These are phyloP conservation scores for Cyrtodaria siliqua DNA, from an alignment of 2,888 invertebrate species.

Conservation along the genomic window DNA sequence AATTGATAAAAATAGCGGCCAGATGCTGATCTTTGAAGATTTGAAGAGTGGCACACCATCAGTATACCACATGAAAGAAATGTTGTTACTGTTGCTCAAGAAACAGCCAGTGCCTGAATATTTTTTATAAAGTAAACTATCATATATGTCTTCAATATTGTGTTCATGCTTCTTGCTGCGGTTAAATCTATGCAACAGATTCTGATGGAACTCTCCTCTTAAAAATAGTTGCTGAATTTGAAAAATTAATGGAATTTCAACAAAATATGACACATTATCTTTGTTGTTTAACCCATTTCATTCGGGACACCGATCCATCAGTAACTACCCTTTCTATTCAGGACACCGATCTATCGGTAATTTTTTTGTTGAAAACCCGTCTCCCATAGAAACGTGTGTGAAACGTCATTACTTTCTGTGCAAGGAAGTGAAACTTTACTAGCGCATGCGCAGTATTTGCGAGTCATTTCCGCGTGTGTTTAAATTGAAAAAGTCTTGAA, in stretches of 20 bases:
- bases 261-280: slow-evolving; percentile 41
- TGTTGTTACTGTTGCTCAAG: slow-evolving; percentile 21
- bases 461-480: too few relatives aligned
- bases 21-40: slow-evolving; percentile 47
- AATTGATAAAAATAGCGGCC: slow-evolving; percentile 43
- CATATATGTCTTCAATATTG: slow-evolving; percentile 51
- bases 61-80: slow-evolving; percentile 45
- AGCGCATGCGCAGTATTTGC: too few relatives aligned
- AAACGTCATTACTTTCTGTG: too few relatives aligned
- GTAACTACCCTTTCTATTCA: too few relatives aligned
- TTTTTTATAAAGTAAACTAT: slow-evolving; percentile 39
- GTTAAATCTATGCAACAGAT: slow-evolving; percentile 20
- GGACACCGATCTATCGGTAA: too few relatives aligned
- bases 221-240: slow-evolving; percentile 42
- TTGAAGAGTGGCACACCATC: slow-evolving; percentile 57
- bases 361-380: too few relatives aligned
- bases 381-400: too few relatives aligned
- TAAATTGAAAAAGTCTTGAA: too few relatives aligned
- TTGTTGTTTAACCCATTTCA: too few relatives aligned
- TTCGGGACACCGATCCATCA: too few relatives aligned
- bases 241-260: slow-evolving; percentile 43
- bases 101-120: slow-evolving; percentile 15
- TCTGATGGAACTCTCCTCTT: slow-evolving; percentile 32
- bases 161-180: slow-evolving; percentile 22
- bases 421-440: too few relatives aligned